These are phyloP conservation scores for Phrynocephalus guinanensis DNA, from an alignment of 2,797 vertebrate genomes.

Conservation along the genomic window DNA sequence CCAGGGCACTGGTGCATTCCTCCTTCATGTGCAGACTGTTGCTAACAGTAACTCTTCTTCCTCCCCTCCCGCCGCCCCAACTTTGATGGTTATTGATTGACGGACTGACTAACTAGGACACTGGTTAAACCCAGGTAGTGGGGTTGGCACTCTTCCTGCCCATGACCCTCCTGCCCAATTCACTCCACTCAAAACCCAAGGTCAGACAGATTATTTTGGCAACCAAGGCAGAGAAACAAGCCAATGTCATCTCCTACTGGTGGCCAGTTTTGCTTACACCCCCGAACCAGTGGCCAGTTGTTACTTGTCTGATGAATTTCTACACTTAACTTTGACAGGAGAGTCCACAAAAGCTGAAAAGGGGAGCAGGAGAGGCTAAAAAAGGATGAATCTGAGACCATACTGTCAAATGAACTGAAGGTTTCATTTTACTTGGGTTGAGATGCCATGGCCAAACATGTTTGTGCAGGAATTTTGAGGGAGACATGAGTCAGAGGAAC, in stretches of 20 bases:
- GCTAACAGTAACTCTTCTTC: too few relatives aligned
- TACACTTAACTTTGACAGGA: background rate
- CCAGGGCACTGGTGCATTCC: background rate
- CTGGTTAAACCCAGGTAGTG: background rate
- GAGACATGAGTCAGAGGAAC: background rate
- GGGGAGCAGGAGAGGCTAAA: background rate
- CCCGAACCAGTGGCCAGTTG: too few relatives aligned
- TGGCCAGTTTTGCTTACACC: background rate
- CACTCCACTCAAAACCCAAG: too few relatives aligned
- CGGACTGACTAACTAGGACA: too few relatives aligned
- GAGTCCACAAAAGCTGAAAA: background rate
- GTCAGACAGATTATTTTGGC: too few relatives aligned
- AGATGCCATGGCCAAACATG: background rate
- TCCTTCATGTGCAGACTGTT: too few relatives aligned
- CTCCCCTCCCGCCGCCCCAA: too few relatives aligned
- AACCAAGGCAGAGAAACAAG: too few relatives aligned
- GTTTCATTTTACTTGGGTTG: background rate
- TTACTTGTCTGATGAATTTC: too few relatives aligned
- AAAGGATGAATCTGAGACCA: background rate
- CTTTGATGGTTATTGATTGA: too few relatives aligned
- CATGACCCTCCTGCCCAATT: too few relatives aligned
- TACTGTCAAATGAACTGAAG: background rate
- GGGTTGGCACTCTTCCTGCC: too few relatives aligned
- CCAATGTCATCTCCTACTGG: background rate
- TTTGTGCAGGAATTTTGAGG: background rate